phyloP scores from a whole-genome alignment of 1,140 invertebrate genomes.

The Phymastichus coffea region DNA sequence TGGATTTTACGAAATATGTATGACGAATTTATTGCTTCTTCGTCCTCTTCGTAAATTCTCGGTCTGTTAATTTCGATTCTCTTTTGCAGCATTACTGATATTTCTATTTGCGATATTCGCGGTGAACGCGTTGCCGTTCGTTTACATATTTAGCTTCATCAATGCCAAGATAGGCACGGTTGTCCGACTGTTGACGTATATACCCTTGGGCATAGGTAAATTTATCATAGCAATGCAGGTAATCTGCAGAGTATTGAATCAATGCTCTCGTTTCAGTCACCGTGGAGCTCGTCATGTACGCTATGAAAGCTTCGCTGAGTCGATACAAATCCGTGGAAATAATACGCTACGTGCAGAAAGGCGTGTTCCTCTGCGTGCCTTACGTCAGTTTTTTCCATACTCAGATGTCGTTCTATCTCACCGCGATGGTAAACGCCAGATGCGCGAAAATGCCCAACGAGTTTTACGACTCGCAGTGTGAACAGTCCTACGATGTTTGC shows the following conservation, averaged over 20 bases:
- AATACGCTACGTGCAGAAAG: slow-evolving; percentile 42
- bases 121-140: slow-evolving; percentile 40
- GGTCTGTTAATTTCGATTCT: too few species aligned
- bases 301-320: neutral
- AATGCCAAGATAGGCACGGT: slow-evolving; percentile 37
- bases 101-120: slow-evolving; percentile 44
- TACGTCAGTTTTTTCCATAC: slow-evolving; percentile 50
- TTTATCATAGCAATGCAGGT: too few species aligned
- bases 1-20: slow-evolving; percentile 37
- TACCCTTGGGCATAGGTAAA: slow-evolving; percentile 43
- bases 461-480: neutral
- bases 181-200: slow-evolving; percentile 36
- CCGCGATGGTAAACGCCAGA: slow-evolving; percentile 42
- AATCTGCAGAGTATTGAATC: neutral
- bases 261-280: too few species aligned
- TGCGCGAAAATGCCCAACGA: slow-evolving; percentile 27
- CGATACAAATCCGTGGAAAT: slow-evolving; percentile 10
- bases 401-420: slow-evolving; percentile 40
- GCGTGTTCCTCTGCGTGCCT: slow-evolving; percentile 43
- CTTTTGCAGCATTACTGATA: slow-evolving; percentile 38
- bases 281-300: slow-evolving; percentile 33
- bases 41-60: too few species aligned
- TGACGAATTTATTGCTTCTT: slow-evolving; percentile 28
- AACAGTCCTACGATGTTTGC: too few species aligned
- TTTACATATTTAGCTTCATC: slow-evolving; percentile 43